phyloP scores from a whole-genome alignment of 2,113 vertebrate genomes.

The Hippocampus barbouri region DNA sequence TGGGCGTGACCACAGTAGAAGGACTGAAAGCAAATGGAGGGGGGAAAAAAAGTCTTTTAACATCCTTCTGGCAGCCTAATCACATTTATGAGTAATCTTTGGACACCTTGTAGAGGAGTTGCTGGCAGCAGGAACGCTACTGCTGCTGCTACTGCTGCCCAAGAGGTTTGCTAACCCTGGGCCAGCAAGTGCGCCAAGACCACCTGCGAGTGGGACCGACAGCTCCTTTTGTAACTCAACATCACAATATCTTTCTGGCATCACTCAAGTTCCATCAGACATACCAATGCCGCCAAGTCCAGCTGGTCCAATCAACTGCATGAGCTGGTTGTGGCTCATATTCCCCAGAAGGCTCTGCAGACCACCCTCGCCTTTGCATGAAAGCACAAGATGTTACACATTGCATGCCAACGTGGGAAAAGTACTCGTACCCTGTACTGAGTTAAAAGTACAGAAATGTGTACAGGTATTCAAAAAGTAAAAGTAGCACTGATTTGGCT shows the following conservation, averaged over 20 bases:
- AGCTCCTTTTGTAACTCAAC: conserved; percentile 58
- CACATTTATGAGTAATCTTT: background rate
- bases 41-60: background rate
- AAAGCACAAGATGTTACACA: background rate
- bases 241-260: background rate
- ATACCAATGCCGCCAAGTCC: conserved; percentile 80
- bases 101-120: conserved; percentile 89
- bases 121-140: conserved; percentile 75
- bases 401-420: too few relatives aligned
- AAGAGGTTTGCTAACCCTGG: conserved; percentile 90
- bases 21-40: conserved; percentile 61
- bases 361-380: conserved; percentile 82
- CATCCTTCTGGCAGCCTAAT: background rate
- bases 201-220: background rate
- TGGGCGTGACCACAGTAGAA: conserved; percentile 65
- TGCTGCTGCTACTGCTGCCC: conserved; percentile 84
- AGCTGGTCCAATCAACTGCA: conserved; percentile 96
- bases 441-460: too few relatives aligned
- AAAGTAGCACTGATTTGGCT: too few relatives aligned
- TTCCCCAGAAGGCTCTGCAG: conserved; percentile 97
- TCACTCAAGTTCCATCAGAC: background rate
- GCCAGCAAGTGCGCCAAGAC: conserved; percentile 89
- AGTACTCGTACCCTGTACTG: too few relatives aligned
- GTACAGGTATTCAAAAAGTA: too few relatives aligned
- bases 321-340: conserved; percentile 98